Percentiles rank a stretch among this genome's conserved stretches.
phyloP scores from a whole-genome alignment of 2,888 invertebrate genomes.

The Leptinotarsa juncta region DNA sequence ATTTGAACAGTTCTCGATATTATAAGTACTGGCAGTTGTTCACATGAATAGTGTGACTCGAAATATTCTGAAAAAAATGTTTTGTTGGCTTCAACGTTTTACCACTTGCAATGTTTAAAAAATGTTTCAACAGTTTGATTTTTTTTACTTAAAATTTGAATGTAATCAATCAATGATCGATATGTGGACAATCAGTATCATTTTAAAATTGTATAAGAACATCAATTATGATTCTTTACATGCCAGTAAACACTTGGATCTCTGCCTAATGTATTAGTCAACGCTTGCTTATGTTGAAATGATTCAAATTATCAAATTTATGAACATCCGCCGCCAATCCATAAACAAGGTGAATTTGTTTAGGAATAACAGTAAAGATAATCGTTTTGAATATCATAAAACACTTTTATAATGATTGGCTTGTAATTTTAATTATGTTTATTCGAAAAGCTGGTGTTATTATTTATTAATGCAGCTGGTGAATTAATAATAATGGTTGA shows the following conservation, averaged over 20 bases:
- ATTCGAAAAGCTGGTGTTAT: too few species aligned
- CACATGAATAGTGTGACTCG: too few species aligned
- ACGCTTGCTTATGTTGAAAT: neutral
- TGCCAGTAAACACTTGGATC: neutral
- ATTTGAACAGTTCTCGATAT: neutral
- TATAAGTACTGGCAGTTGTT: neutral
- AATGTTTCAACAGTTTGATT: neutral
- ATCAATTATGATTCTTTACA: neutral
- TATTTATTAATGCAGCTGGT: too few species aligned
- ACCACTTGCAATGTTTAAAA: neutral
- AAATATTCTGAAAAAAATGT: too few species aligned
- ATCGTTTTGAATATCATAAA: too few species aligned
- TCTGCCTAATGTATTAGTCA: constrained; percentile 6
- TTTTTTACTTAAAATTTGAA: neutral
- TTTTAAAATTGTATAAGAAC: neutral
- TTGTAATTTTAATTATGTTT: too few species aligned
- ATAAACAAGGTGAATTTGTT: too few species aligned
- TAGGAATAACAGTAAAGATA: too few species aligned
- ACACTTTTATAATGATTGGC: too few species aligned
- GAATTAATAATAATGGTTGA: too few species aligned
- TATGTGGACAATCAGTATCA: neutral
- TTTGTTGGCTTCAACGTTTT: too few species aligned
- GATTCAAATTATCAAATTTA: constrained; percentile 1
- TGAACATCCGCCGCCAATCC: neutral
- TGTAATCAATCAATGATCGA: neutral